phyloP scores from a whole-genome alignment of 2,888 invertebrate genomes.

The Drosophila nigritarsus region DNA sequence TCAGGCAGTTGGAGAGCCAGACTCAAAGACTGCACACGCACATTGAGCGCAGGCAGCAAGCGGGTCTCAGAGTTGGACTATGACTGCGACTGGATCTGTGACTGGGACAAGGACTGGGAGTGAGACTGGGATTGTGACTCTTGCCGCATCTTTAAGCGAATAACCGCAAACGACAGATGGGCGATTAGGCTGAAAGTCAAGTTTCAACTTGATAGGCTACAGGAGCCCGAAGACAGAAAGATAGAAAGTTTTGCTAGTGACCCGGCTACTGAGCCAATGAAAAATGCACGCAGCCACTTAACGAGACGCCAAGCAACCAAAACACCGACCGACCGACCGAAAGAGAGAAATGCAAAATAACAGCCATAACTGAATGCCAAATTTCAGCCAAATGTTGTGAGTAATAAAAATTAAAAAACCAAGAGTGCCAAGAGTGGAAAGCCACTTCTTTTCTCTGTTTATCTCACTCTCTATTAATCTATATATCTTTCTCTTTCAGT shows the following conservation, averaged over 20 bases:
- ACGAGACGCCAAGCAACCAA: conserved; percentile 19
- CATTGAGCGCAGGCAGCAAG: conserved; percentile 31
- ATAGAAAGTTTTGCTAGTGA: conserved; percentile 74
- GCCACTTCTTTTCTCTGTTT: conserved; percentile 18
- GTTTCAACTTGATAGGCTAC: conserved; percentile 54
- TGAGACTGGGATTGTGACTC: conserved; percentile 57
- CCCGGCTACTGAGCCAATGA: conserved; percentile 76
- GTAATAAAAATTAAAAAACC: conserved; percentile 75
- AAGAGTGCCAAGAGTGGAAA: conserved; percentile 61
- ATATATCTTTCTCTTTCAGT: background rate
- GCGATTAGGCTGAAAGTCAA: conserved; percentile 69
- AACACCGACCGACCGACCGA: conserved; percentile 19
- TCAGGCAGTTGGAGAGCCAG: conserved; percentile 34
- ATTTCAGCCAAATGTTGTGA: conserved; percentile 61
- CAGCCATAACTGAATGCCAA: conserved; percentile 70
- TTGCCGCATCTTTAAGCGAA: conserved; percentile 68
- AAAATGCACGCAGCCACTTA: conserved; percentile 63
- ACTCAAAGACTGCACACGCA: conserved; percentile 28
- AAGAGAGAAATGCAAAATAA: conserved; percentile 69
- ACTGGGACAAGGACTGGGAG: conserved; percentile 1
- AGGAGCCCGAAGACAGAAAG: conserved; percentile 43
- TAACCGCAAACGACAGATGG: conserved; percentile 64
- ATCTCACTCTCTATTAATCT: conserved; percentile 3
- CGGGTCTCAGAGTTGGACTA: conserved; percentile 13
- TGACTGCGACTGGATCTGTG: conserved; percentile 23